Percentiles rank a stretch among this genome's conserved stretches.
phyloP scores from a whole-genome alignment of 92 coral and sea anemone species.

The Porites evermanni region DNA sequence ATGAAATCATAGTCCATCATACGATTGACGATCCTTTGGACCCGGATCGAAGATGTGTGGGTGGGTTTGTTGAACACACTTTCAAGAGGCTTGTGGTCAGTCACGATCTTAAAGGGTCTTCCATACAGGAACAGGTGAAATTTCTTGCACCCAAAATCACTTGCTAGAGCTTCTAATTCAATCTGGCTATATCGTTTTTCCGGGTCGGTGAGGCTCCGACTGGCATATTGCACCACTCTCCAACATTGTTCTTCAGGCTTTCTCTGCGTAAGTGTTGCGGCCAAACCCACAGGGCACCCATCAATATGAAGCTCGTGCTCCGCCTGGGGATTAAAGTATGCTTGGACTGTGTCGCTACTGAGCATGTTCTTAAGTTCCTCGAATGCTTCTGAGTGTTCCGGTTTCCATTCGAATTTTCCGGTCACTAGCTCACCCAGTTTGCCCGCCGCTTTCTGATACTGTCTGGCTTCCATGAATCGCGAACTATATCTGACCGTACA shows the following conservation, averaged over 20 bases:
- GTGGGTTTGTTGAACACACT: slow-evolving; percentile 45
- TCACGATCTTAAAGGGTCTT: not conserved
- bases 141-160: slow-evolving; percentile 35
- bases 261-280: slow-evolving; percentile 23
- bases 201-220: slow-evolving; percentile 14
- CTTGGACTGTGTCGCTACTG: too few species aligned
- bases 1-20: slow-evolving; percentile 6
- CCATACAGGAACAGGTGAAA: too few species aligned
- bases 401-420: too few species aligned
- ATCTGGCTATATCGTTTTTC: slow-evolving; percentile 31
- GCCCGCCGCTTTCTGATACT: too few species aligned
- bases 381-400: too few species aligned
- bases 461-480: not conserved
- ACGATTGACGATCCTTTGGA: slow-evolving; percentile 23
- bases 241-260: not conserved
- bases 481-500: too few species aligned
- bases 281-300: slow-evolving; percentile 28
- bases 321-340: slow-evolving; percentile 33
- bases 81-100: slow-evolving; percentile 35
- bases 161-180: slow-evolving; percentile 13
- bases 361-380: too few species aligned
- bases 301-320: slow-evolving; percentile 48
- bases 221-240: slow-evolving; percentile 20
- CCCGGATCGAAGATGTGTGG: slow-evolving; percentile 25
- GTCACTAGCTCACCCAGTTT: too few species aligned